Evolutionary conservation across 1,140 invertebrate genomes (phyloP).

Genomic region (Drosophila teissieri): DNA sequence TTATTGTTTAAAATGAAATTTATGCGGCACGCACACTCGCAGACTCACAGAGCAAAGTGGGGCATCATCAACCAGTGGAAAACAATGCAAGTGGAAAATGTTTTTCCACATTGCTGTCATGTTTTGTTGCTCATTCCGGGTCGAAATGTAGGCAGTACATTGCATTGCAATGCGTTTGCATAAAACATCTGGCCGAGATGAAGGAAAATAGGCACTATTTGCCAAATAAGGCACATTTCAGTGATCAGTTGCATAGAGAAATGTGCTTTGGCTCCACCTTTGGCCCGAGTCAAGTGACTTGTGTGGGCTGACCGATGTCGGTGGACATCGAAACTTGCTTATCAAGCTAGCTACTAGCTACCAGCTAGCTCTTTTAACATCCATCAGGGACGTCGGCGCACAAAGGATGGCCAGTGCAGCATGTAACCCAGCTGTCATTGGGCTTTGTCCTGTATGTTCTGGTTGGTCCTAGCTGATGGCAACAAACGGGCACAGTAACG

Average conservation of each 20-base stretch:
- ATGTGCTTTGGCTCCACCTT: constrained; percentile 16
- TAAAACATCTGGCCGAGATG: not conserved
- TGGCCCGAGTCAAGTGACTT: constrained; percentile 8
- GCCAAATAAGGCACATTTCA: not conserved
- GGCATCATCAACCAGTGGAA: constrained; percentile 50
- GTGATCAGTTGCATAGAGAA: constrained; percentile 13
- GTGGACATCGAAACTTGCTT: constrained; percentile 8
- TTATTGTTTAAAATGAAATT: constrained; percentile 73
- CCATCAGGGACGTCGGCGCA: constrained; percentile 16
- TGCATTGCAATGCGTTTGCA: constrained; percentile 10
- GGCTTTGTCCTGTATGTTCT: constrained; percentile 21
- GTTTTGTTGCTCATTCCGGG: constrained; percentile 23
- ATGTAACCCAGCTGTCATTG: constrained; percentile 35
- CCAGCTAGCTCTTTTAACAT: constrained; percentile 1
- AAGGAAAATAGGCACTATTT: not conserved
- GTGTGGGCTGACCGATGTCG: not conserved
- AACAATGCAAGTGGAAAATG: constrained; percentile 65
- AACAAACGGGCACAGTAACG: constrained; percentile 29
- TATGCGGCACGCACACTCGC: constrained; percentile 39
- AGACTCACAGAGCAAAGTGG: constrained; percentile 52
- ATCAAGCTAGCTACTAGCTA: not conserved
- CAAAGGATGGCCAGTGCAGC: constrained; percentile 35
- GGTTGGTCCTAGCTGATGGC: constrained; percentile 21
- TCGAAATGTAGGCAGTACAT: constrained; percentile 12
- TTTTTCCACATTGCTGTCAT: constrained; percentile 30